These are phyloP conservation scores for Halotydeus destructor DNA, from an alignment of 1,140 invertebrate species.

Conservation along the genomic window DNA sequence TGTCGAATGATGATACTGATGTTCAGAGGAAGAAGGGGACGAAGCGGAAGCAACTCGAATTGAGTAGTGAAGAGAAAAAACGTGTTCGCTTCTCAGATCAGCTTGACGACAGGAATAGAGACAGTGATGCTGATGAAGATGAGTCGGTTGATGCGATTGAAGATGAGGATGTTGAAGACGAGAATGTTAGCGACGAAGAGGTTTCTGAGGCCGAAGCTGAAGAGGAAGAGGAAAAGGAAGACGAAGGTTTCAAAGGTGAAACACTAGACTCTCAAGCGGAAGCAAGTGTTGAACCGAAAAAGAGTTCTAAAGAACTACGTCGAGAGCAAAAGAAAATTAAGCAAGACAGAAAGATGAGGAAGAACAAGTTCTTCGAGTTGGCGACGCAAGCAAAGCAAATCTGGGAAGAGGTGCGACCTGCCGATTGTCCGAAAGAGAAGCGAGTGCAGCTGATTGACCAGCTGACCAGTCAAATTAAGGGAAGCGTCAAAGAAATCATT, in stretches of 20 bases:
- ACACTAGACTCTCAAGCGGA: slow-evolving; percentile 18
- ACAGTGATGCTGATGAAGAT: slow-evolving; percentile 10
- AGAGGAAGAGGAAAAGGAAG: no score
- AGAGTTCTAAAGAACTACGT: background rate
- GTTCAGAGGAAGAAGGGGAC: background rate
- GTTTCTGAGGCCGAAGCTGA: no score
- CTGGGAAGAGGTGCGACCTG: slow-evolving; percentile 41
- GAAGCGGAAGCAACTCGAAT: no score
- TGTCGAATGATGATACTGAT: no score
- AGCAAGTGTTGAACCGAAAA: slow-evolving; percentile 12
- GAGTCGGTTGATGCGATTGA: slow-evolving; percentile 1
- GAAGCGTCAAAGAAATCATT: slow-evolving; percentile 44
- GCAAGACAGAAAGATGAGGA: slow-evolving; percentile 9
- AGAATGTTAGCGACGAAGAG: slow-evolving; percentile 11
- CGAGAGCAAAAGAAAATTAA: slow-evolving; percentile 22
- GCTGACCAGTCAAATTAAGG: slow-evolving; percentile 44
- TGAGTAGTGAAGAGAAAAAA: no score
- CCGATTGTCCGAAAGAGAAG: slow-evolving; percentile 33
- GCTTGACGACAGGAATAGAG: no score
- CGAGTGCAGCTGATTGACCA: slow-evolving; percentile 41
- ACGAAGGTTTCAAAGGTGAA: no score
- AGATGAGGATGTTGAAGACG: slow-evolving; percentile 11
- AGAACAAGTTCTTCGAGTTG: slow-evolving; percentile 8
- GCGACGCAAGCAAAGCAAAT: slow-evolving; percentile 36
- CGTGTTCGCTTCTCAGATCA: no score